Evolutionary conservation across 1,140 invertebrate species (phyloP).

Genomic region (Tetraneura akinire): DNA sequence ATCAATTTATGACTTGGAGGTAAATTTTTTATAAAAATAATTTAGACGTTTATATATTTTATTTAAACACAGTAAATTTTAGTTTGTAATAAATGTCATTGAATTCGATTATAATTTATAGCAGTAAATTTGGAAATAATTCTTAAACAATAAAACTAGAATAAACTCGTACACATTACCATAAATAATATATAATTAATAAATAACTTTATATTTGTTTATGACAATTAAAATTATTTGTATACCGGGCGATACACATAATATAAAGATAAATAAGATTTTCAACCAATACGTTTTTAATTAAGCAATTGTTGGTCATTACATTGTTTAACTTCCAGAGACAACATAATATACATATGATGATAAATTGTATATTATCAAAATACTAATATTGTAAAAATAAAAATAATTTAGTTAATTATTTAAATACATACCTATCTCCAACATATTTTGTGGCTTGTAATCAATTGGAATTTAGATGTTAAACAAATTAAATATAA

Average conservation of each 20-base stretch:
- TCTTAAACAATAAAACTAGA: not conserved
- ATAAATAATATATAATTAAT: not conserved
- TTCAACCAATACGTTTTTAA: no score
- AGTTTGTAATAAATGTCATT: not conserved
- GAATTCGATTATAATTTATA: not conserved
- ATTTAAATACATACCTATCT: not conserved
- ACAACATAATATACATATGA: no score
- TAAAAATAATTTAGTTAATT: no score
- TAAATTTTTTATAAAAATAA: conserved; percentile 8
- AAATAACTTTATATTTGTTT: not conserved
- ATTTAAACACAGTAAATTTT: conserved; percentile 8
- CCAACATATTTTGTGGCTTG: no score
- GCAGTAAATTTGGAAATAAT: not conserved
- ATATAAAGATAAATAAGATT: no score
- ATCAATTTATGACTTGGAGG: not conserved
- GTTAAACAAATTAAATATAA: not conserved
- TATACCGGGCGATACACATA: no score
- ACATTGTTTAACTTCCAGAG: no score
- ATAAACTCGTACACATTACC: not conserved
- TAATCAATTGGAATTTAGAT: no score
- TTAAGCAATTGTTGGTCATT: no score
- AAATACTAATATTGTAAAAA: no score
- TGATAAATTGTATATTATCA: no score
- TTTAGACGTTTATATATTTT: not conserved
- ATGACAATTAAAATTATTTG: no score